These are phyloP conservation scores for Ceratotherium simum DNA, from an alignment of 2,113 vertebrate genomes.

Conservation along the genomic window DNA sequence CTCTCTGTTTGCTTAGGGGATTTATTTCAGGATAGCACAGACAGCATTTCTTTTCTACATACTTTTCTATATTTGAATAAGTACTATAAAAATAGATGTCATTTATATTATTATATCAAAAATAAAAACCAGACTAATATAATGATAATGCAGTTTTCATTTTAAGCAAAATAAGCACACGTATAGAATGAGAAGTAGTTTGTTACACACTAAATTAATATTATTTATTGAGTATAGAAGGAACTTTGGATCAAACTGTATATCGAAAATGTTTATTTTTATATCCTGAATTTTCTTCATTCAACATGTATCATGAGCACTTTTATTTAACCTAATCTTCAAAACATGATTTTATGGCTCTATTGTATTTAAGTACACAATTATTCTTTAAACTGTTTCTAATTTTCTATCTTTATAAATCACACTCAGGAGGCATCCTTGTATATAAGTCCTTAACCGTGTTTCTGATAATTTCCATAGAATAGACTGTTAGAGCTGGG, in stretches of 20 bases:
- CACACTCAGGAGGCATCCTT: not conserved
- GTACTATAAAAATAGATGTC: not conserved
- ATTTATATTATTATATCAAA: not conserved
- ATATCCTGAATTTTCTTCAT: not conserved
- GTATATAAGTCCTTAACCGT: not conserved
- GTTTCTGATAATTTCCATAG: not conserved
- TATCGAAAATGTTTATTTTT: not conserved
- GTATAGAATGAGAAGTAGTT: not conserved
- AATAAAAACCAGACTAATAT: not conserved
- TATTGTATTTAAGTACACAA: not conserved
- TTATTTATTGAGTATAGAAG: not conserved
- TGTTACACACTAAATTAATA: not conserved
- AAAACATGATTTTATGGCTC: not conserved
- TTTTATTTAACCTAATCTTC: not conserved
- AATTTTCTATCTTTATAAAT: slow-evolving; percentile 52
- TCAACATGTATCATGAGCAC: not conserved
- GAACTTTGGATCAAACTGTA: not conserved
- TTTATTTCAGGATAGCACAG: not conserved
- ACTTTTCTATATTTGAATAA: not conserved
- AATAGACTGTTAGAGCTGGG: not conserved
- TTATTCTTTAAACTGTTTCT: not conserved
- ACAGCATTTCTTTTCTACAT: not conserved
- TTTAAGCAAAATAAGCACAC: slow-evolving; percentile 21
- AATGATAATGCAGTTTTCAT: not conserved
- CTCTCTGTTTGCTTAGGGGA: not conserved